Evolutionary conservation across 2,888 invertebrate genomes (phyloP).

Genomic region (Agriopis leucophaearia): DNA sequence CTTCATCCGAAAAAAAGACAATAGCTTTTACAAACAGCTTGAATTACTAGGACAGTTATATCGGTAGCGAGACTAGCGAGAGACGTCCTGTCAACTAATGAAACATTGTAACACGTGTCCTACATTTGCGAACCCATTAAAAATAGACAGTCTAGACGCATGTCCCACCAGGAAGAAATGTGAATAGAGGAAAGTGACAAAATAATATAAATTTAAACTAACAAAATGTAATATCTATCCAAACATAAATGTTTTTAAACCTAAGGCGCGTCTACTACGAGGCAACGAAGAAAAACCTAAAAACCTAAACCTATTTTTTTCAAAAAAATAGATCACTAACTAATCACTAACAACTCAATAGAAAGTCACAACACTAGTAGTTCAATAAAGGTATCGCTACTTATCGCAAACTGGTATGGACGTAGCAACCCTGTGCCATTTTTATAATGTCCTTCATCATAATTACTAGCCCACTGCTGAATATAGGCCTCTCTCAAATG

Average conservation of each 20-base stretch:
- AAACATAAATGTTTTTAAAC: not conserved
- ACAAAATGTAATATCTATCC: not conserved
- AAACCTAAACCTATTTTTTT: no score
- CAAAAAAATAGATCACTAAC: no score
- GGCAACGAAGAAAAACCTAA: not conserved
- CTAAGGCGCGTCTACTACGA: not conserved
- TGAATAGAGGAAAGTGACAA: not conserved
- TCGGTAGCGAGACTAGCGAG: not conserved
- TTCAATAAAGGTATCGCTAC: no score
- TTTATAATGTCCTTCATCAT: no score
- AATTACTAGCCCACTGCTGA: no score
- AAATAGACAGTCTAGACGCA: constrained; percentile 14
- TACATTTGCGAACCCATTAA: constrained; percentile 5
- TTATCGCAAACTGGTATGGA: no score
- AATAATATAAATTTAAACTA: not conserved
- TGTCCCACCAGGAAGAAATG: not conserved
- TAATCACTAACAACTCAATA: no score
- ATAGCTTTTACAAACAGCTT: not conserved
- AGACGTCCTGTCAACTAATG: constrained; percentile 9
- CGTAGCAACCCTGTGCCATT: no score
- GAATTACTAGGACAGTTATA: constrained; percentile 7
- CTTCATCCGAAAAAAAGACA: not conserved
- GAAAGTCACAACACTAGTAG: no score
- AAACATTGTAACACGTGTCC: constrained; percentile 16
- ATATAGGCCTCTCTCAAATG: no score